Conservation (phyloP, 2,113 vertebrate genomes). For the Propithecus coquereli region DNA sequence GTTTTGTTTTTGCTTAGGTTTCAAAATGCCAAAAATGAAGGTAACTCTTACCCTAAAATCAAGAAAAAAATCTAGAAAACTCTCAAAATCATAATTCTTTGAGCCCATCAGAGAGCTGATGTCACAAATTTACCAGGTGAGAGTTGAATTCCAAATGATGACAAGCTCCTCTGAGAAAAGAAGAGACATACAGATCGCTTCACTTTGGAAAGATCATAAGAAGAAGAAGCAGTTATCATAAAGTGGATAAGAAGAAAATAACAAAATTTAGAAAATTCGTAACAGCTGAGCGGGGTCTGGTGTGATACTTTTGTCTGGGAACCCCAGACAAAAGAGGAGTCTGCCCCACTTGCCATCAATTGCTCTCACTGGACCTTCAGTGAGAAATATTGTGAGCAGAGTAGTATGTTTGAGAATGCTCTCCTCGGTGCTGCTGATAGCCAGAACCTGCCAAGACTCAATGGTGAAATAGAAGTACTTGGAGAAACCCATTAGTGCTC, state of each 20-base stretch:
- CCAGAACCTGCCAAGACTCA: background rate
- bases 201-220: background rate
- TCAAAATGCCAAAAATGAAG: background rate
- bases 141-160: background rate
- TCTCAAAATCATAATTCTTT: background rate
- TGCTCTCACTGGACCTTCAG: background rate
- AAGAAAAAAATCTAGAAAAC: background rate
- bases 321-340: rapidly evolving
- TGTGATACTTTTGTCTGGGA: background rate
- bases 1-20: background rate
- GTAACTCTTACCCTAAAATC: background rate
- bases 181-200: background rate
- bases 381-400: background rate
- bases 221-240: background rate
- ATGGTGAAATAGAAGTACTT: too few relatives aligned
- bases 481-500: background rate
- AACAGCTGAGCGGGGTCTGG: background rate
- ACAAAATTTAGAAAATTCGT: background rate
- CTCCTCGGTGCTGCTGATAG: background rate
- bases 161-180: background rate
- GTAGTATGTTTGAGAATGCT: background rate
- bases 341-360: background rate
- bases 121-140: background rate
- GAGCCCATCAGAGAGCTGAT: background rate
- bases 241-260: background rate